Evolutionary conservation across 1,140 invertebrate species (phyloP).

Genomic region (Hirudo medicinalis): DNA sequence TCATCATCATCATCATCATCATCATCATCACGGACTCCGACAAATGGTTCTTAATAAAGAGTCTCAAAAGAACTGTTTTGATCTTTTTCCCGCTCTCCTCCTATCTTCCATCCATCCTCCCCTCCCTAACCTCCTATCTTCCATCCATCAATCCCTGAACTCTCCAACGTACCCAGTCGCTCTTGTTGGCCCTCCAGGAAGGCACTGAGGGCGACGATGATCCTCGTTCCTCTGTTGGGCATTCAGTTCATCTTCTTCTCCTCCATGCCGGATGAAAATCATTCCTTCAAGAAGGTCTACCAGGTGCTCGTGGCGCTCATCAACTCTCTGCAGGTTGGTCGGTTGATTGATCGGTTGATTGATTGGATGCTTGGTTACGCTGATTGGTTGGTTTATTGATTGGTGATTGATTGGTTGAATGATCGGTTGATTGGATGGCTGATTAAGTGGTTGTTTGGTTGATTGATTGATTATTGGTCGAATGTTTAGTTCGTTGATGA

Average conservation of each 20-base stretch:
- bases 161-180: background rate
- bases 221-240: slow-evolving; percentile 40
- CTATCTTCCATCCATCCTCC: background rate
- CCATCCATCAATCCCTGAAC: background rate
- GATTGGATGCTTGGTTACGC: background rate
- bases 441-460: background rate
- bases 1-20: too few species aligned
- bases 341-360: background rate
- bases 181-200: slow-evolving; percentile 29
- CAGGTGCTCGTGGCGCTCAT: slow-evolving; percentile 68
- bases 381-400: background rate
- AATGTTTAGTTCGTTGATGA: too few species aligned
- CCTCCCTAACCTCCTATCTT: background rate
- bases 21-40: too few species aligned
- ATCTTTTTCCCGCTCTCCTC: background rate
- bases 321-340: slow-evolving; percentile 66
- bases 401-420: background rate
- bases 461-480: too few species aligned
- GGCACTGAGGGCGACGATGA: slow-evolving; percentile 48
- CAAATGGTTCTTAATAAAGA: too few species aligned
- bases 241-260: slow-evolving; percentile 35
- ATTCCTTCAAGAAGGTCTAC: slow-evolving; percentile 59
- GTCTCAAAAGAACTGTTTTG: background rate
- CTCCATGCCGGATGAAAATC: slow-evolving; percentile 44
- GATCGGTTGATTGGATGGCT: background rate